Evolutionary conservation across 1,140 invertebrate species (phyloP).

Genomic region (Campoletis sonorensis): DNA sequence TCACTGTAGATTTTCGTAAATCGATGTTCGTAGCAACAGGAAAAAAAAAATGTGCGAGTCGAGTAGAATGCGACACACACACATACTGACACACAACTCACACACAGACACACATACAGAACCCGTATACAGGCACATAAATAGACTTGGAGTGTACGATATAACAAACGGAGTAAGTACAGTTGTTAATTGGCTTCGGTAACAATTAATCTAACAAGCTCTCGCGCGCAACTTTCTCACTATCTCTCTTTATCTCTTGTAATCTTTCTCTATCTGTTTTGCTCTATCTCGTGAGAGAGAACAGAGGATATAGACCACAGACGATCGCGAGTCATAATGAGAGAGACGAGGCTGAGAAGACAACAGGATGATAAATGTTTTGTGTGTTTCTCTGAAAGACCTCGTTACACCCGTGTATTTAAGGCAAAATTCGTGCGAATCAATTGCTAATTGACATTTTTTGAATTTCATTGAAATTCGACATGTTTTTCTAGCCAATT

Average conservation of each 20-base stretch:
- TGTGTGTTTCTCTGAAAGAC: background rate
- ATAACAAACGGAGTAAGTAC: constrained; percentile 10
- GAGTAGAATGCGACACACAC: no score
- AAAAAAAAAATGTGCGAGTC: no score
- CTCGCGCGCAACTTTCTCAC: constrained; percentile 1
- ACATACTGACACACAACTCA: background rate
- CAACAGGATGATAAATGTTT: constrained; percentile 39
- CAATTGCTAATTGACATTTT: no score
- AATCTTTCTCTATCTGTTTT: no score
- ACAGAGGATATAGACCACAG: background rate
- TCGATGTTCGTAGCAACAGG: no score
- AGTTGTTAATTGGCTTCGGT: constrained; percentile 45
- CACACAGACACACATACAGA: background rate
- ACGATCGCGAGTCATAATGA: background rate
- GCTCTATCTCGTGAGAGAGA: no score
- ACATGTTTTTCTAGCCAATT: no score
- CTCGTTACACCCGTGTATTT: constrained; percentile 4
- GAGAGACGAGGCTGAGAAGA: background rate
- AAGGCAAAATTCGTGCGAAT: background rate
- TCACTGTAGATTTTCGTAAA: no score
- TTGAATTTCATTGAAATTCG: no score
- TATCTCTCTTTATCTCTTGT: background rate
- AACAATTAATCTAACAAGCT: constrained; percentile 47
- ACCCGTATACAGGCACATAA: background rate
- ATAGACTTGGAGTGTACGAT: background rate